Conservation (phyloP, 2,797 vertebrate species). For the Odontamblyopus rebecca region DNA sequence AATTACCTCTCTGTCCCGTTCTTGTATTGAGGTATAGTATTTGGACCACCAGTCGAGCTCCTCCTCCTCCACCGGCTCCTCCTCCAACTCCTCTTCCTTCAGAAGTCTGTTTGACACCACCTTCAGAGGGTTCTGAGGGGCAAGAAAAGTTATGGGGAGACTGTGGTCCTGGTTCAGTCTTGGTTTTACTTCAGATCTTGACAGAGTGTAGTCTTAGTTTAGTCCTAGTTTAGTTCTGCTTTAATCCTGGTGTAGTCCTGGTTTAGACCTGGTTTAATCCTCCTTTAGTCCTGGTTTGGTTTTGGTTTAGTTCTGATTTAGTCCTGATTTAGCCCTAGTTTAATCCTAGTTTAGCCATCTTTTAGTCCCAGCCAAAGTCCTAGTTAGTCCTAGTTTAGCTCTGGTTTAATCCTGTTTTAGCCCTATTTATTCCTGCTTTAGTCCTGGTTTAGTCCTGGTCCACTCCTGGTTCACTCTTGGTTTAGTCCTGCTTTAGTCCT, state of each 20-base stretch:
- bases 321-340: not conserved
- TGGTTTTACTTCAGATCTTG: no score
- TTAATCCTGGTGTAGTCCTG: not conserved
- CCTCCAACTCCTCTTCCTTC: slow-evolving; percentile 79
- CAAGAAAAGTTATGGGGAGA: not conserved
- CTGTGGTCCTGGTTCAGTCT: not conserved
- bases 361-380: not conserved
- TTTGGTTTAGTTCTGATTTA: not conserved
- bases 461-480: no score
- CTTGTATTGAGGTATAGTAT: slow-evolving; percentile 88
- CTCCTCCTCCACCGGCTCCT: slow-evolving; percentile 86
- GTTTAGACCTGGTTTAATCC: not conserved
- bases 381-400: not conserved
- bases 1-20: slow-evolving; percentile 79
- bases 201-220: not conserved
- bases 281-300: not conserved
- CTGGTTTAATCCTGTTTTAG: not conserved
- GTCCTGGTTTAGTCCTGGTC: not conserved
- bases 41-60: slow-evolving; percentile 99
- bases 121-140: slow-evolving; percentile 77
- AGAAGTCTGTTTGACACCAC: slow-evolving; percentile 54
- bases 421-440: not conserved
- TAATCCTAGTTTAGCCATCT: not conserved
- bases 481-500: not conserved
- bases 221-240: not conserved